phyloP scores from a whole-genome alignment of 2,113 vertebrate genomes.

The Carassius auratus region DNA sequence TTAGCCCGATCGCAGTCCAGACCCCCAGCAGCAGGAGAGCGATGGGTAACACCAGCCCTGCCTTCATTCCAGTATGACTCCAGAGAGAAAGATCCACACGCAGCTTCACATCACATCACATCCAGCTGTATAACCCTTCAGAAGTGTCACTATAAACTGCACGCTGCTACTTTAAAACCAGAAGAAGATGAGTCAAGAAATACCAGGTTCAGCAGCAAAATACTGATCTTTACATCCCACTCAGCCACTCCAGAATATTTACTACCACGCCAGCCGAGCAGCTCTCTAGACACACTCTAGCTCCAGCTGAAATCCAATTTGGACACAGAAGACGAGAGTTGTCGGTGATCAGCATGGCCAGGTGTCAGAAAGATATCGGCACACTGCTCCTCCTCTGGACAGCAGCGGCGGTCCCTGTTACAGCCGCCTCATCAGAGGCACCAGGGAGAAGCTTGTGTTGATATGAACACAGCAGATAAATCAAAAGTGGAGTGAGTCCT shows the following conservation, averaged over 20 bases:
- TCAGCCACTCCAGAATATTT: constrained; percentile 21
- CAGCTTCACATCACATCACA: constrained; percentile 52
- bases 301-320: constrained; percentile 33
- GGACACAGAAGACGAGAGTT: constrained; percentile 26
- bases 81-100: constrained; percentile 48
- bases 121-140: not conserved
- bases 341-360: constrained; percentile 55
- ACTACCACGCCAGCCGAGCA: constrained; percentile 40
- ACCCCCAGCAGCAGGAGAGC: constrained; percentile 76
- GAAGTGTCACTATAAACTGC: not conserved
- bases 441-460: constrained; percentile 59
- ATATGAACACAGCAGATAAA: constrained; percentile 74
- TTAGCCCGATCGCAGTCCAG: constrained; percentile 68
- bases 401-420: constrained; percentile 16
- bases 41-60: constrained; percentile 68
- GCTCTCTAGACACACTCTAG: constrained; percentile 11
- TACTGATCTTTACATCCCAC: constrained; percentile 52
- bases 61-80: constrained; percentile 77
- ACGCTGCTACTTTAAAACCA: constrained; percentile 56
- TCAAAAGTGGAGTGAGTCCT: constrained; percentile 68
- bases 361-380: constrained; percentile 69
- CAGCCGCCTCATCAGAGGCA: constrained; percentile 36
- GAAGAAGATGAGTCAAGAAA: constrained; percentile 58
- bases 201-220: constrained; percentile 53
- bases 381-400: constrained; percentile 60